Evolutionary conservation across 2,113 vertebrate genomes (phyloP).

Genomic region (Arothron firmamentum): DNA sequence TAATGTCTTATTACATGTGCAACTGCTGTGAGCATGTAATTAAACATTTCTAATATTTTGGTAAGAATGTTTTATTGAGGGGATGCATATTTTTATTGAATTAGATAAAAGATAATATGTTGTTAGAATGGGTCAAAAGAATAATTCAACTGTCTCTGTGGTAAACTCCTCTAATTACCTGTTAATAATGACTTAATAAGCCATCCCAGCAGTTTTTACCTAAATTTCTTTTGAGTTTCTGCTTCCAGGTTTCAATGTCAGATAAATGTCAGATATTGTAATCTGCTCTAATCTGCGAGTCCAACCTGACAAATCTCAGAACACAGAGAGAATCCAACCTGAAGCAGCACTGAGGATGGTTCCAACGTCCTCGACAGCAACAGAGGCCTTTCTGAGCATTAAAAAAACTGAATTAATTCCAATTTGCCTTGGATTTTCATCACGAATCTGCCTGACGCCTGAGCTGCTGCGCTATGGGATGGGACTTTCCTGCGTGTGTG

Average conservation of each 20-base stretch:
- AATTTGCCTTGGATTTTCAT: constrained; percentile 32
- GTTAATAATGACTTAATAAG: too few relatives aligned
- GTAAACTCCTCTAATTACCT: too few relatives aligned
- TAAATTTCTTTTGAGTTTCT: neutral
- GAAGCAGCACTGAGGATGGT: constrained; percentile 16
- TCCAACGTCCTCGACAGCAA: constrained; percentile 8
- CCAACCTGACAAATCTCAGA: constrained; percentile 16
- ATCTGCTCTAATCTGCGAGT: constrained; percentile 35
- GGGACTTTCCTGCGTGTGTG: constrained; percentile 27
- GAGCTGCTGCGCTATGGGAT: constrained; percentile 13
- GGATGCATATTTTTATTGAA: too few relatives aligned
- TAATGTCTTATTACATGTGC: too few relatives aligned
- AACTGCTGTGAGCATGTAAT: too few relatives aligned
- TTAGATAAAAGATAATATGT: too few relatives aligned
- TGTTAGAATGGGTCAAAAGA: too few relatives aligned
- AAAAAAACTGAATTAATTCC: neutral
- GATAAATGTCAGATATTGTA: constrained; percentile 44
- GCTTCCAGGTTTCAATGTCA: constrained; percentile 49
- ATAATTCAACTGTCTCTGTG: too few relatives aligned
- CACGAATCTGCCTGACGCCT: constrained; percentile 35
- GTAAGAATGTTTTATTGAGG: too few relatives aligned
- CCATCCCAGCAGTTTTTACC: too few relatives aligned
- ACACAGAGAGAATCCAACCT: constrained; percentile 23
- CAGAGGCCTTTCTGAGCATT: neutral
- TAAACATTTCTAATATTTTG: too few relatives aligned